Evolutionary conservation across 53 echinoderm and acorn worm species (phyloP), one percentile per base, ranked within the genome.

Genomic region (Patiria pectinifera): DNA sequence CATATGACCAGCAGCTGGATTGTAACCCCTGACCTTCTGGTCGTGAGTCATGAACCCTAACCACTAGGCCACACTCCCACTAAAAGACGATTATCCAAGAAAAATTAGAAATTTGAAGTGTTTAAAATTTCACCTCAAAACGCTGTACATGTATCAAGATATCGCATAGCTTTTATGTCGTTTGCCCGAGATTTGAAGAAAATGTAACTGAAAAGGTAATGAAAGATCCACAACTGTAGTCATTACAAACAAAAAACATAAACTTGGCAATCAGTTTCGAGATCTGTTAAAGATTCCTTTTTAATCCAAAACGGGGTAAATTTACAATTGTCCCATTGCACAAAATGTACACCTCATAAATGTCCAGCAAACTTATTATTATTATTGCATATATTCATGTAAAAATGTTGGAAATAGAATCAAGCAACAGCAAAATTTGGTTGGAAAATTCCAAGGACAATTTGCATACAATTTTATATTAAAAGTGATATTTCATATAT

Each of bases 271-370:
- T 66, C 66, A 3, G 66, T 66, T 74, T 3, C n/a, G 11, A 74
- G 74, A 5, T 78, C 47, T 45, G 47, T 78, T 78, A 78, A 78
- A 78, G 12, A 1, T 45, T 46, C 9, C 79, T 46, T 78, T 80
- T 82, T 82, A 82, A 82, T 82, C 59, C 82, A 82, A 82, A 82
- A 58, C 15, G 45, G 45, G 21, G 59, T 46, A 58, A 80, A n/a
- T 82, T 82, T 82, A 58, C 82, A 49, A 82, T 5, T 82, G 11
- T 15, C 79, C 11, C 6, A 14, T 48, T 80, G 45, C 46, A 82
- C 18, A 82, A 82, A 82, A 82, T 82, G n/a, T 82, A 82, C 82
- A 82, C 24, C 23, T 45, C 48, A 15, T 82, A 3, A 11, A 44
- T 43, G 11, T 78, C 19, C 45, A n/a, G 2, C 45, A 11, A 78